Evolutionary conservation across 37 sponge, comb jelly and placozoan genomes (phyloP).

Genomic region (Mnemiopsis leidyi): DNA sequence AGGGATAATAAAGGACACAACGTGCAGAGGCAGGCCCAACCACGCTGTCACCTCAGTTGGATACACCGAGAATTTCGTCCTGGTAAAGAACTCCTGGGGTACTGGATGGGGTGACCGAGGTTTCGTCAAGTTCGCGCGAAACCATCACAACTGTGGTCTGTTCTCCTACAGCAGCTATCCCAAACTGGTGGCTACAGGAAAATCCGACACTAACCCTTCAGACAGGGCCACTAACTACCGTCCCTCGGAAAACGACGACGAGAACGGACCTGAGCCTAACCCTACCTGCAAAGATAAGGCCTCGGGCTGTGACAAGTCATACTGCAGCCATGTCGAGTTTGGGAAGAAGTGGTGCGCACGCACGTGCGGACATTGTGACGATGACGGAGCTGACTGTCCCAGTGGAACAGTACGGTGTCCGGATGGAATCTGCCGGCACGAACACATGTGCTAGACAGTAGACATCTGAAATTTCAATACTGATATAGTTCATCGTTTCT

Average conservation of each 20-base stretch:
- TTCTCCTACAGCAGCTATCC: neutral
- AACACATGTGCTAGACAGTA: constrained; percentile 19
- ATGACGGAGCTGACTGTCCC: constrained; percentile 42
- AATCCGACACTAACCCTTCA: neutral
- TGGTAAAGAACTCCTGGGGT: constrained; percentile 43
- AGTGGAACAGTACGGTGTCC: neutral
- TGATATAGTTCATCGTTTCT: too few species aligned
- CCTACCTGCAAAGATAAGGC: neutral
- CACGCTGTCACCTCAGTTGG: constrained; percentile 12
- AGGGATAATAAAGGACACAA: neutral
- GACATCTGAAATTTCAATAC: too few species aligned
- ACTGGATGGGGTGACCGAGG: neutral
- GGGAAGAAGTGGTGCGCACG: neutral
- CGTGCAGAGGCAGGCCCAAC: constrained; percentile 25
- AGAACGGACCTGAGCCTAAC: neutral
- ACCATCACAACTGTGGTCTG: neutral
- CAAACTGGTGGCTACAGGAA: neutral
- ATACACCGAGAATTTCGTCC: neutral
- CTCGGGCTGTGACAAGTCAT: neutral
- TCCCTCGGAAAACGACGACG: neutral
- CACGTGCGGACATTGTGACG: constrained; percentile 5
- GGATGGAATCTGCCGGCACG: constrained; percentile 30
- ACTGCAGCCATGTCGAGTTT: neutral
- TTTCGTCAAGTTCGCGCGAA: neutral
- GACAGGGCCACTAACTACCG: neutral